Evolutionary conservation across 2,797 vertebrate species (phyloP), one percentile per base, ranked within the genome.

Genomic region (Apogon talboti): DNA sequence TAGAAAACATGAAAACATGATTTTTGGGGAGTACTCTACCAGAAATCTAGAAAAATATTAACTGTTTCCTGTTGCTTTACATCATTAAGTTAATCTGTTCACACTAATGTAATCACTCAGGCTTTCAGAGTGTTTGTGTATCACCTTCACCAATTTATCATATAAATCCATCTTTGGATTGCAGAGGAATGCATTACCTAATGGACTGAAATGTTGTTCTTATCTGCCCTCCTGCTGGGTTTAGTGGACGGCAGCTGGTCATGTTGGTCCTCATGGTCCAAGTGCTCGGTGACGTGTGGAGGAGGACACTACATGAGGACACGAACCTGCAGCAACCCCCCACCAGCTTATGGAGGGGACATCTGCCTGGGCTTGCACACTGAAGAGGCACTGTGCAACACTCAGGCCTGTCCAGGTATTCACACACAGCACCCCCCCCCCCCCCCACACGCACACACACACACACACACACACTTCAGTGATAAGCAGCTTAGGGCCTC

Each of bases 291-390:
- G 13, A 98, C 96, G 0, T 99, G 98, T n/a, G 98, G 96, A 15
- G 95, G 96, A 19, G 98, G 98, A 12, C 97, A 99, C 86, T 97
- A 96, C 82, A 97, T 96, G 96, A 94, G 98, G 73, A 99, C 97
- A 0, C 95, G 98, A 21, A 97, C 95, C 0, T 99, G 98, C 90
- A 96, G 91, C 19, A 98, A 96, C 87, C 98, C 98, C 0, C 92
- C 95, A 0, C 96, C 98, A 0, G 96, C 96, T 2, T 94, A 98
- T 0, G 97, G 97, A 78, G 98, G 98, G 3, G 98, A 99, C 67
- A 99, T 98, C 92, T 99, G 98, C 86, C 94, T 99, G 28, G 98
- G 98, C 0, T 93, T 99, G 64, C 98, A 99, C 91, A 99, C 98
- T 0, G 98, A 99, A 67, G 98, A 99, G 78, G 98, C 96, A 0